Evolutionary conservation across 2,113 vertebrate species (phyloP).

Genomic region (Nesogale talazaci): DNA sequence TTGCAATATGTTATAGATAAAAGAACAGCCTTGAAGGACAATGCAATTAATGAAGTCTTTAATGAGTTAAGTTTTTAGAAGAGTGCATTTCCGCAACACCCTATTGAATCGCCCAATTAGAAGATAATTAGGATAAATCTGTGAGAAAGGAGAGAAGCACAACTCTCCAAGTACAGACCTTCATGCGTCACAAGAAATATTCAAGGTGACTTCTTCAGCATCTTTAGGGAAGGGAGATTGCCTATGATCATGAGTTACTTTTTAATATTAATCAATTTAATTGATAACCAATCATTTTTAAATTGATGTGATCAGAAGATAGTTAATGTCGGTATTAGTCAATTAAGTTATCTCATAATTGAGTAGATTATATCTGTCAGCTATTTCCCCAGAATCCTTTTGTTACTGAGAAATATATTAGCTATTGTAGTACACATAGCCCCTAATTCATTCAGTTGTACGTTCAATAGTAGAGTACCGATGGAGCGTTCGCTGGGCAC

Average conservation of each 20-base stretch:
- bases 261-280: neutral
- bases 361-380: neutral
- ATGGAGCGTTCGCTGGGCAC: neutral
- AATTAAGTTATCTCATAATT: neutral
- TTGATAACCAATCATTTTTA: neutral
- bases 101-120: conserved; percentile 54
- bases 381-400: neutral
- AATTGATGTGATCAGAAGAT: neutral
- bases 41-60: conserved; percentile 55
- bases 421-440: neutral
- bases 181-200: neutral
- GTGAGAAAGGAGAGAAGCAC: conserved; percentile 39
- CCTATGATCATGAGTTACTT: neutral
- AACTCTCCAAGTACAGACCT: neutral
- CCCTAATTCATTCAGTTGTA: neutral
- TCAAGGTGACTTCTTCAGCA: conserved; percentile 22
- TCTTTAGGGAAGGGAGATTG: neutral
- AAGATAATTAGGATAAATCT: conserved; percentile 65
- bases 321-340: neutral
- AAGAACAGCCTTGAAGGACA: conserved; percentile 55
- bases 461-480: neutral
- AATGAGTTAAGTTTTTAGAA: conserved; percentile 43
- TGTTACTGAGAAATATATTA: neutral
- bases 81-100: conserved; percentile 25
- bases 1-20: conserved; percentile 15